Percentiles rank a stretch among this genome's conserved stretches.
Evolutionary conservation across 2,113 vertebrate species (phyloP).

Genomic region (Catharus bicknelli): DNA sequence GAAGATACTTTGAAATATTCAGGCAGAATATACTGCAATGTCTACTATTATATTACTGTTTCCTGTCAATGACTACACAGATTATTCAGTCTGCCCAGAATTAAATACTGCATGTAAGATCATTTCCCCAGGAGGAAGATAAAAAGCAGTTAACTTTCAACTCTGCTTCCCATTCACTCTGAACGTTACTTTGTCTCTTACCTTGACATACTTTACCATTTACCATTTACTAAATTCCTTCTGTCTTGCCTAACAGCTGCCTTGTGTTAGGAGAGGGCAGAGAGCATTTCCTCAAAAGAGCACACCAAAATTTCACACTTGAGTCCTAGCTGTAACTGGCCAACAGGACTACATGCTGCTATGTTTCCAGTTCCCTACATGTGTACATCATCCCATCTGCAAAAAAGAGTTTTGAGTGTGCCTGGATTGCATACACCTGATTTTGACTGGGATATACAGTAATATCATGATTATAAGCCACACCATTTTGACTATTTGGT

Average conservation of each 20-base stretch:
- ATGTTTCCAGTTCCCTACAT: fast-evolving
- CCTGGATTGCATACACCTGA: background rate
- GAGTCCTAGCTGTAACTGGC: background rate
- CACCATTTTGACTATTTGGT: no score
- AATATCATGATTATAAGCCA: no score
- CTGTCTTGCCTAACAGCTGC: background rate
- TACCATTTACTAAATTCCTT: background rate
- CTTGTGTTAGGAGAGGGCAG: background rate
- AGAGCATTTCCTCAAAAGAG: background rate
- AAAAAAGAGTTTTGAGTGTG: background rate
- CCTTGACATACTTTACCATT: background rate
- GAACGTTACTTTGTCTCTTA: background rate
- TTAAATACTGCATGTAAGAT: background rate
- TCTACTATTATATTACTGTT: background rate
- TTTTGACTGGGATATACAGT: background rate
- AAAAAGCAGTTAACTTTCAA: background rate
- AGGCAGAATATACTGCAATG: conserved; percentile 10
- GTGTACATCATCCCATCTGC: background rate
- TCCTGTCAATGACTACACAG: background rate
- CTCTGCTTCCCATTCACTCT: background rate
- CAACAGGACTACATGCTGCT: background rate
- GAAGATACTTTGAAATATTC: conserved; percentile 38
- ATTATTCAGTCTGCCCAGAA: conserved; percentile 14
- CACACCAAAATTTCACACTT: background rate
- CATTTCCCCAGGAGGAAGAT: background rate